These are phyloP conservation scores for Notolabrus celidotus DNA, from an alignment of 2,797 vertebrate species.

Conservation along the genomic window DNA sequence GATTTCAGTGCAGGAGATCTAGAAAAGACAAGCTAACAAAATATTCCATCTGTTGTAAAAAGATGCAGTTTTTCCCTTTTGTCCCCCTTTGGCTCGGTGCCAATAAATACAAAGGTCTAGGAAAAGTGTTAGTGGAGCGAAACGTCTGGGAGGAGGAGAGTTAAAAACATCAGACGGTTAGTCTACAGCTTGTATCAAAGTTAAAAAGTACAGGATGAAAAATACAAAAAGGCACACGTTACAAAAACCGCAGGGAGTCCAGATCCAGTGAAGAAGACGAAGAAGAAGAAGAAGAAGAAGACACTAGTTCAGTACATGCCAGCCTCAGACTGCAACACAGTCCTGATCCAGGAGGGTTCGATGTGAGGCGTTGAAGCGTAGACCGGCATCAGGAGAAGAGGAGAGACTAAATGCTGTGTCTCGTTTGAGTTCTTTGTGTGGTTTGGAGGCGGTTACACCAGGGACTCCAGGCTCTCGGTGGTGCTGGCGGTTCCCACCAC, in stretches of 20 bases:
- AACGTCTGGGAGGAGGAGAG: conserved; percentile 47
- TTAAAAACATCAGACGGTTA: conserved; percentile 62
- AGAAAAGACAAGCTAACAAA: conserved; percentile 87
- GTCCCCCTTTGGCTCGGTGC: conserved; percentile 78
- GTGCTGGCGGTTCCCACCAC: conserved; percentile 84
- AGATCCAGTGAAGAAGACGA: conserved; percentile 43
- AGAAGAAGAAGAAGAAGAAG: conserved; percentile 35
- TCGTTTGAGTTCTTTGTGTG: conserved; percentile 32
- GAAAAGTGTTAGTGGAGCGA: conserved; percentile 66
- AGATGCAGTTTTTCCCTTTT: conserved; percentile 68
- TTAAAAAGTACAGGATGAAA: conserved; percentile 70
- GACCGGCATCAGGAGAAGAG: conserved; percentile 32
- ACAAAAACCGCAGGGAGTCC: conserved; percentile 60
- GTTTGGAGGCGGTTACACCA: conserved; percentile 84
- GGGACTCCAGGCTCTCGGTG: conserved; percentile 94
- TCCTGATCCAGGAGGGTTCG: conserved; percentile 7
- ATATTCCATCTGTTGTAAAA: conserved; percentile 82
- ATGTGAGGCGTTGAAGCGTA: not conserved
- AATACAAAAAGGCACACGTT: conserved; percentile 83
- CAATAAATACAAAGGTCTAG: conserved; percentile 87
- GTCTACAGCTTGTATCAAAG: conserved; percentile 72
- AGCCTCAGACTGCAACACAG: conserved; percentile 19
- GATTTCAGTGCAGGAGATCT: conserved; percentile 85
- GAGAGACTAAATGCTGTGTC: conserved; percentile 27
- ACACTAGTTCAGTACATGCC: conserved; percentile 19